Evolutionary conservation across 2,888 invertebrate species (phyloP).

Genomic region (Strigamia transsilvanica): DNA sequence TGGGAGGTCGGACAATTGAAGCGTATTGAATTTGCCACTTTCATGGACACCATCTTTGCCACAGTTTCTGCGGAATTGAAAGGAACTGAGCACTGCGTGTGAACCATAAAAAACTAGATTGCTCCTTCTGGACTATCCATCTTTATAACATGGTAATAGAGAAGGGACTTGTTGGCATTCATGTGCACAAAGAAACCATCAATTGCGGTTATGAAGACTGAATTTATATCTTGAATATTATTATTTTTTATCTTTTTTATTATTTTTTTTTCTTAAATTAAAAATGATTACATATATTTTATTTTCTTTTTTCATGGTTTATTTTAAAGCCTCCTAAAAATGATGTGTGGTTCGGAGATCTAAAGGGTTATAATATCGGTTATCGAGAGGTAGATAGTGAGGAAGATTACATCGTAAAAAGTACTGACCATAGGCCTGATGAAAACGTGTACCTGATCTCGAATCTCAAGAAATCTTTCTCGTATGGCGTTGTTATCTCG

Average conservation of each 20-base stretch:
- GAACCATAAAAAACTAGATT: conserved; percentile 48
- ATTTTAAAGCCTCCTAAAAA: conserved; percentile 61
- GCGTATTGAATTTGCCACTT: conserved; percentile 49
- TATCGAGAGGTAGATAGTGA: conserved; percentile 59
- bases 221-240: conserved; percentile 5
- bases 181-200: conserved; percentile 3
- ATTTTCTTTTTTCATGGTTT: conserved; percentile 33
- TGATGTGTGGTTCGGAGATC: conserved; percentile 63
- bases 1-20: conserved; percentile 49
- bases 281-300: neutral
- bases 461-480: conserved; percentile 60
- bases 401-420: conserved; percentile 56
- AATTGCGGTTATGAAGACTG: neutral
- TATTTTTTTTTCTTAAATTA: conserved; percentile 27
- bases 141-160: conserved; percentile 48
- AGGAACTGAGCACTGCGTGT: conserved; percentile 39
- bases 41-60: conserved; percentile 48
- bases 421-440: conserved; percentile 57
- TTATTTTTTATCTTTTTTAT: conserved; percentile 24
- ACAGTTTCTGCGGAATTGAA: conserved; percentile 43
- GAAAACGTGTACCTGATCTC: conserved; percentile 60
- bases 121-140: conserved; percentile 48
- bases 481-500: conserved; percentile 59
- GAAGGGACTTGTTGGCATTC: conserved; percentile 40
- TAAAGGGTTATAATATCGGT: conserved; percentile 65